phyloP scores from a whole-genome alignment of 1,140 invertebrate genomes.

The Oreohelix idahoensis region DNA sequence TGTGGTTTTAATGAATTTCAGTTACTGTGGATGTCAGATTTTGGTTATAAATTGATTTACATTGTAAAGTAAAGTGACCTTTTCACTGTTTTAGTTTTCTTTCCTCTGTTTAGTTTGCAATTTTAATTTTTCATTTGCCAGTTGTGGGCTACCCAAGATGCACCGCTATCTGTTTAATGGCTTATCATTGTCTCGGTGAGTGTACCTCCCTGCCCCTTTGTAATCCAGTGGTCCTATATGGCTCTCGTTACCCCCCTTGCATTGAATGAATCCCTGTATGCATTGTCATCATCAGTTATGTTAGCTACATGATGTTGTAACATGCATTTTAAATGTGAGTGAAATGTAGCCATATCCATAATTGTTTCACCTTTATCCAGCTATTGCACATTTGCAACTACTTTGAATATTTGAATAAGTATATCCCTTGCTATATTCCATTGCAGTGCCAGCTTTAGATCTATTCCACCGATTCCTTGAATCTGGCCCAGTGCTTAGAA shows the following conservation, averaged over 20 bases:
- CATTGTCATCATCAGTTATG: too few relatives aligned
- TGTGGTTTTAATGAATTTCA: too few relatives aligned
- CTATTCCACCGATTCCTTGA: too few relatives aligned
- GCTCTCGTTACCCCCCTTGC: background rate
- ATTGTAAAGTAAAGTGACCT: too few relatives aligned
- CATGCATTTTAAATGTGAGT: background rate
- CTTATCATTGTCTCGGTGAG: constrained; percentile 66
- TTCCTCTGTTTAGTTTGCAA: constrained; percentile 27
- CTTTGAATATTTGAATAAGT: too few relatives aligned
- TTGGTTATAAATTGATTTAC: too few relatives aligned
- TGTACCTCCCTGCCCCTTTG: constrained; percentile 37
- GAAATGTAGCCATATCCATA: background rate
- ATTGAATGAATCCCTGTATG: background rate
- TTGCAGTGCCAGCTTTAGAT: too few relatives aligned
- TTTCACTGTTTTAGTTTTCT: background rate
- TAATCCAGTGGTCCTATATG: background rate
- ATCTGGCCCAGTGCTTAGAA: too few relatives aligned
- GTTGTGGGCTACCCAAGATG: constrained; percentile 55
- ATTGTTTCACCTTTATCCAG: background rate
- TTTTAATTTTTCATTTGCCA: constrained; percentile 46
- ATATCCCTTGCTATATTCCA: too few relatives aligned
- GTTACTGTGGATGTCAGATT: too few relatives aligned
- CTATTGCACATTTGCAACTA: background rate
- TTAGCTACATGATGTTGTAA: background rate
- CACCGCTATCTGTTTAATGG: constrained; percentile 63